These are phyloP conservation scores for Zaprionus ornatus DNA, from an alignment of 1,140 invertebrate species.

Conservation along the genomic window DNA sequence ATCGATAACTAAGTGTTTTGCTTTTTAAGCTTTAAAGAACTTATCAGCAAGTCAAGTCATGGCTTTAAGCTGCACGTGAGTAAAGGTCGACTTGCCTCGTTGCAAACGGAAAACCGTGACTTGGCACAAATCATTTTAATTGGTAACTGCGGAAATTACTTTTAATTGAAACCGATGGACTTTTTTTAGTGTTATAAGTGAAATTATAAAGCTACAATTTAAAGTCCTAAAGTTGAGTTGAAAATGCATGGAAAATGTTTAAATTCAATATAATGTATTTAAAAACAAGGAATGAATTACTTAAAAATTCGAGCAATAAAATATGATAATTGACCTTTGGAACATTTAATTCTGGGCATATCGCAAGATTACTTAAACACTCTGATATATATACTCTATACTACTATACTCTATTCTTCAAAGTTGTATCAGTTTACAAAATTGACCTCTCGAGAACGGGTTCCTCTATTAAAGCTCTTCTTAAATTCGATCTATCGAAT, in stretches of 20 bases:
- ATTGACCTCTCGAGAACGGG: too few species aligned
- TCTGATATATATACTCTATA: too few species aligned
- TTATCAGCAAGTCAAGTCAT: background rate
- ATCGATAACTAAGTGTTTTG: too few species aligned
- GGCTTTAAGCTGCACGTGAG: too few species aligned
- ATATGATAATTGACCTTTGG: too few species aligned
- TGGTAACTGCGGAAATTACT: slow-evolving; percentile 4
- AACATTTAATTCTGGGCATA: too few species aligned
- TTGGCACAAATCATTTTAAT: background rate
- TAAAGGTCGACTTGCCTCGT: background rate
- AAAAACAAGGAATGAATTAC: background rate
- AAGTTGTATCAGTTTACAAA: too few species aligned
- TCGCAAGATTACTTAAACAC: too few species aligned
- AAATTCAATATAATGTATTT: background rate
- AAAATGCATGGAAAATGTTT: background rate
- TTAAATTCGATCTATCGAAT: too few species aligned
- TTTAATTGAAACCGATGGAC: background rate
- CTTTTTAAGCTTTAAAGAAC: background rate
- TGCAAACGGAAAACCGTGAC: background rate
- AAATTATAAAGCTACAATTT: background rate
- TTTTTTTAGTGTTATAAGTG: background rate
- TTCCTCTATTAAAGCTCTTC: too few species aligned
- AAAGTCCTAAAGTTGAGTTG: background rate
- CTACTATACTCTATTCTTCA: too few species aligned
- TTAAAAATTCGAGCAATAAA: background rate